phyloP scores from a whole-genome alignment of 2,113 vertebrate species.

The Actenoides lindsayi region DNA sequence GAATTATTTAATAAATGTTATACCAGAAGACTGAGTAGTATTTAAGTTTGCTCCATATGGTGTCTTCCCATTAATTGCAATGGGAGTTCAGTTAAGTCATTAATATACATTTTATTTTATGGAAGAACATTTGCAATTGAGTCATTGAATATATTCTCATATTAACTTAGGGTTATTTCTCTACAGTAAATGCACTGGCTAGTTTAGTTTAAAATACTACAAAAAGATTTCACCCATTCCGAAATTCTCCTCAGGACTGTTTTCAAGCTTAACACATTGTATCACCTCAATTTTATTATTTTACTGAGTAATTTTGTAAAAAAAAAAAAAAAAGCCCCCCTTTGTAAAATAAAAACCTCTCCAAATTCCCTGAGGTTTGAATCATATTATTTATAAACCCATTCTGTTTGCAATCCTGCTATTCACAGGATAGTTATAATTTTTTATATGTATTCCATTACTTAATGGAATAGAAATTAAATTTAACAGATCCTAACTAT shows the following conservation, averaged over 20 bases:
- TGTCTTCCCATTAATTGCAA: neutral
- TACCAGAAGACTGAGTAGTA: neutral
- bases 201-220: neutral
- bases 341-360: fast-evolving
- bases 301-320: neutral
- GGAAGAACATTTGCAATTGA: neutral
- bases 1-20: neutral
- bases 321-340: neutral
- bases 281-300: neutral
- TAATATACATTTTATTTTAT: neutral
- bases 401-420: neutral
- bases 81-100: neutral
- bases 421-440: neutral
- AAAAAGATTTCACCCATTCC: neutral
- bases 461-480: neutral
- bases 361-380: neutral
- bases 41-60: neutral
- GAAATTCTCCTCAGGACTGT: neutral
- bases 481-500: neutral
- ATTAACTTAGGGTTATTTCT: neutral
- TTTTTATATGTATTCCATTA: neutral
- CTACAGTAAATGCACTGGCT: neutral
- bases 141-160: slow-evolving; percentile 1
- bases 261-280: neutral
- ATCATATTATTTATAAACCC: neutral